A percentile compares a stretch with the other conserved stretches of the same genome.
These are phyloP conservation scores for Eulemur rubriventer DNA, from an alignment of 2,797 vertebrate species.

Conservation along the genomic window DNA sequence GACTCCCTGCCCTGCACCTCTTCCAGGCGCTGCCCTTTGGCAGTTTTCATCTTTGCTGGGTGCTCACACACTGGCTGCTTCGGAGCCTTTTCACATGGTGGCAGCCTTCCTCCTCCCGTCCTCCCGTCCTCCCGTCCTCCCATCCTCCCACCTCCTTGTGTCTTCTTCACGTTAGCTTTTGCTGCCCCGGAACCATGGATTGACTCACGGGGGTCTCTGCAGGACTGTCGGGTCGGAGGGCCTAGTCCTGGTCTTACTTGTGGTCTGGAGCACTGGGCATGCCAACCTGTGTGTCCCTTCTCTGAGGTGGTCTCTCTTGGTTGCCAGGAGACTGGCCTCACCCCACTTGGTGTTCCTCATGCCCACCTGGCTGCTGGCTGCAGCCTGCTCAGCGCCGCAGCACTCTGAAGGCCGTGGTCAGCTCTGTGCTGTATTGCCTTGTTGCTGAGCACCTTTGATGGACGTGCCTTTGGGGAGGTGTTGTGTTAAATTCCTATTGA, in stretches of 20 bases:
- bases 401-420: background rate
- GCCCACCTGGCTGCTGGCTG: background rate
- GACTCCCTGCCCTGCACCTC: background rate
- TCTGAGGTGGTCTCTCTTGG: constrained; percentile 25
- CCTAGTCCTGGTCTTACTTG: background rate
- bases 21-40: background rate
- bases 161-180: background rate
- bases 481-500: constrained; percentile 12
- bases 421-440: background rate
- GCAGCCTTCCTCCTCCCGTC: background rate
- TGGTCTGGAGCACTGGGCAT: background rate
- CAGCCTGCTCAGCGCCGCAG: background rate
- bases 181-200: background rate
- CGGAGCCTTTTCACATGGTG: background rate
- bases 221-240: background rate
- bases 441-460: constrained; percentile 2
- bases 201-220: background rate
- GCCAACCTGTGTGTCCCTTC: background rate
- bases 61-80: background rate
- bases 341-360: background rate
- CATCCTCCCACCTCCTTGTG: background rate
- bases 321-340: constrained; percentile 35
- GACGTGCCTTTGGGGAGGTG: background rate
- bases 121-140: background rate
- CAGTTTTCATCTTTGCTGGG: background rate